Evolutionary conservation across 2,797 vertebrate genomes (phyloP).

Genomic region (Etheostoma perlongum): DNA sequence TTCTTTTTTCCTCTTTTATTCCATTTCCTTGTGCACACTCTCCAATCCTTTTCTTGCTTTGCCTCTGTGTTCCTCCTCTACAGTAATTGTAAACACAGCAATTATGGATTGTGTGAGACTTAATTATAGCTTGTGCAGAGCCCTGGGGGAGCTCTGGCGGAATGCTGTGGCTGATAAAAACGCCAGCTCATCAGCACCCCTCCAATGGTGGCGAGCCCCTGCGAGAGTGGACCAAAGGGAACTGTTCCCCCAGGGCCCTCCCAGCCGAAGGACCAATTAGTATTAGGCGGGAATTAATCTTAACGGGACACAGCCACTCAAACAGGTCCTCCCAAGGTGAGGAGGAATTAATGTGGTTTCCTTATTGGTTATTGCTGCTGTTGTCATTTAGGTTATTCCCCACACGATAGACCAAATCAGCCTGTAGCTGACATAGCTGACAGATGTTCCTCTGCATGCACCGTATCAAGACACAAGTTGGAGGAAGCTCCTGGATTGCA

Average conservation of each 20-base stretch:
- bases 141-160: slow-evolving; percentile 83
- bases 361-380: slow-evolving; percentile 79
- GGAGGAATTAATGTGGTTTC: slow-evolving; percentile 82
- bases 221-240: slow-evolving; percentile 86
- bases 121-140: slow-evolving; percentile 87
- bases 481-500: slow-evolving; percentile 33
- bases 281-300: slow-evolving; percentile 89
- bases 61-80: slow-evolving; percentile 77
- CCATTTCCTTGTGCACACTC: slow-evolving; percentile 58
- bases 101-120: slow-evolving; percentile 90
- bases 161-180: slow-evolving; percentile 88
- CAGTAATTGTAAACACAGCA: slow-evolving; percentile 89
- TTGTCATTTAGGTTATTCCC: slow-evolving; percentile 71
- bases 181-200: slow-evolving; percentile 84
- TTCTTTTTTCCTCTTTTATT: slow-evolving; percentile 56
- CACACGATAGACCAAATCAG: slow-evolving; percentile 60
- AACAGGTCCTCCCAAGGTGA: slow-evolving; percentile 88
- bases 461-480: slow-evolving; percentile 44
- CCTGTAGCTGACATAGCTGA: slow-evolving; percentile 68
- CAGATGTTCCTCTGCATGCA: slow-evolving; percentile 59
- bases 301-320: slow-evolving; percentile 84
- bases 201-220: slow-evolving; percentile 79
- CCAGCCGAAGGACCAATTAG: slow-evolving; percentile 88
- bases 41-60: slow-evolving; percentile 62
- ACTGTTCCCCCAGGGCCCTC: slow-evolving; percentile 76